Evolutionary conservation across 1,140 invertebrate species (phyloP).

Genomic region (Heterodera carotae): DNA sequence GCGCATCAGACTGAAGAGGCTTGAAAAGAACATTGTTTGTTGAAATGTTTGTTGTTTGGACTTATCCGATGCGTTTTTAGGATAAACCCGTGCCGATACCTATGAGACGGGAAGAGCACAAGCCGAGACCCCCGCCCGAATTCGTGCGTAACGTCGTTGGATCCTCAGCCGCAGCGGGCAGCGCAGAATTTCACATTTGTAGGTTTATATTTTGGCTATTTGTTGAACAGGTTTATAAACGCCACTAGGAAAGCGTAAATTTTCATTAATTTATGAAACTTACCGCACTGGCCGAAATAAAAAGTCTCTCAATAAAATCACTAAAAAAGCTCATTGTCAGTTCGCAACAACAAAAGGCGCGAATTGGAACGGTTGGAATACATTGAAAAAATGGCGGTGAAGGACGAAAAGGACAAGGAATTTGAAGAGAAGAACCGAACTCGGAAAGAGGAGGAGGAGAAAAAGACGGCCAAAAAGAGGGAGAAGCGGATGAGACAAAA

Average conservation of each 20-base stretch:
- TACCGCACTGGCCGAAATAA: no score
- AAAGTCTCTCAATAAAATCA: no score
- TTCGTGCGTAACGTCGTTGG: slow-evolving; percentile 55
- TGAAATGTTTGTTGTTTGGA: slow-evolving; percentile 5
- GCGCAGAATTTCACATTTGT: slow-evolving; percentile 62
- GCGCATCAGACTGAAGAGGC: slow-evolving; percentile 43
- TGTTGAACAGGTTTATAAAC: background rate
- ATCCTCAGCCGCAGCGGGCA: slow-evolving; percentile 62
- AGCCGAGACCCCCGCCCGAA: slow-evolving; percentile 46
- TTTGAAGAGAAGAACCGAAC: slow-evolving; percentile 43
- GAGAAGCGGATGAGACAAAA: slow-evolving; percentile 41
- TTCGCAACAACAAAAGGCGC: slow-evolving; percentile 58
- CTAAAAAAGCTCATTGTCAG: background rate
- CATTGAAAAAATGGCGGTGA: slow-evolving; percentile 52
- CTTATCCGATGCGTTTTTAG: slow-evolving; percentile 19
- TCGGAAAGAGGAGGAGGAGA: slow-evolving; percentile 39
- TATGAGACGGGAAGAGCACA: slow-evolving; percentile 31
- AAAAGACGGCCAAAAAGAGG: slow-evolving; percentile 42
- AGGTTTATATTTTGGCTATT: no score
- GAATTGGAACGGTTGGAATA: slow-evolving; percentile 59
- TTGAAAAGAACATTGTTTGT: slow-evolving; percentile 48
- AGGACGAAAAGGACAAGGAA: slow-evolving; percentile 55
- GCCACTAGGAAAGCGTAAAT: no score
- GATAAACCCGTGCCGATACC: slow-evolving; percentile 44
- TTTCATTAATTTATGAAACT: no score